Evolutionary conservation across 2,797 vertebrate genomes (phyloP).

Genomic region (Garrulus glandarius): DNA sequence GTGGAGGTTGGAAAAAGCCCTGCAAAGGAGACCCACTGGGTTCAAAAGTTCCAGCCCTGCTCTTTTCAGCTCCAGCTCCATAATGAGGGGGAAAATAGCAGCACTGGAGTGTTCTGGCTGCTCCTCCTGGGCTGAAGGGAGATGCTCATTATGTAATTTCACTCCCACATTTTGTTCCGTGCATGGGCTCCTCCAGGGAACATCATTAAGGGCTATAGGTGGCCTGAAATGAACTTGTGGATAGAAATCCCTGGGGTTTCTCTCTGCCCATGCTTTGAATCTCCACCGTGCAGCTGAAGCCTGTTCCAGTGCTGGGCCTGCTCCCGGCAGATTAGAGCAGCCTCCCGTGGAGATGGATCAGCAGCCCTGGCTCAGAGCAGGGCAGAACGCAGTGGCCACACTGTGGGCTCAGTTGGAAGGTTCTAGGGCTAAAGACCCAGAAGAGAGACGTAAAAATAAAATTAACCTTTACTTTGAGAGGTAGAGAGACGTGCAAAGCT

Average conservation of each 20-base stretch:
- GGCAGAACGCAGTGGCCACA: rapidly evolving
- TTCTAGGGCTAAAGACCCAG: background rate
- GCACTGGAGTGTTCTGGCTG: background rate
- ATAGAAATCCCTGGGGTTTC: background rate
- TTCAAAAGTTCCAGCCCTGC: background rate
- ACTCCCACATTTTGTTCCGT: background rate
- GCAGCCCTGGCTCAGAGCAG: background rate
- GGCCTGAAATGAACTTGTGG: background rate
- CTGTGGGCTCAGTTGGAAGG: background rate
- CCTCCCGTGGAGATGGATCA: background rate
- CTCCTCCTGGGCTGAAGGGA: background rate
- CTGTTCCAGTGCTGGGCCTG: no score
- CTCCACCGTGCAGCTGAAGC: background rate
- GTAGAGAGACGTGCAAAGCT: background rate
- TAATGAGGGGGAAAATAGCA: background rate
- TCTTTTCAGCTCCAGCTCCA: background rate
- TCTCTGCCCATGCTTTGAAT: background rate
- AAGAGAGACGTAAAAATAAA: background rate
- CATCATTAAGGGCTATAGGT: background rate
- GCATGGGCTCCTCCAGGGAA: background rate
- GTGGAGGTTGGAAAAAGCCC: background rate
- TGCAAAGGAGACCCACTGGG: background rate
- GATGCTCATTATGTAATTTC: background rate
- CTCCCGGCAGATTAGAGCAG: background rate
- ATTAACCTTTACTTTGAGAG: background rate